Conservation (phyloP, 2,113 vertebrate genomes). For the Rhabdomys dilectus region DNA sequence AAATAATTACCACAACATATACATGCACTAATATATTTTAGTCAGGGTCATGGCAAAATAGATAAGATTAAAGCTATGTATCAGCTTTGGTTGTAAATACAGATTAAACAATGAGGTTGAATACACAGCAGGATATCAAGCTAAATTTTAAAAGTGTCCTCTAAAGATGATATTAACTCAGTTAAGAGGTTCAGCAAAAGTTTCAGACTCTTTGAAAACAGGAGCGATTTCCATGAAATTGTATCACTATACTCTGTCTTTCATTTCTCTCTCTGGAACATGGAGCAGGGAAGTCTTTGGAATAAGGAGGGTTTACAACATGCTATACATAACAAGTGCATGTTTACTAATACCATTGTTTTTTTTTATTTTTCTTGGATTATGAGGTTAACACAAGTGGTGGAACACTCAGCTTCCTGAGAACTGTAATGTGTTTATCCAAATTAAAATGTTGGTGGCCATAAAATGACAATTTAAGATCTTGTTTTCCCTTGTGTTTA, state of each 20-base stretch:
- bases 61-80: neutral
- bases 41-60: neutral
- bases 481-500: neutral
- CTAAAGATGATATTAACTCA: neutral
- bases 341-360: neutral
- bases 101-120: neutral
- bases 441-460: neutral
- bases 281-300: neutral
- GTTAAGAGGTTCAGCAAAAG: neutral
- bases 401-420: neutral
- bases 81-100: neutral
- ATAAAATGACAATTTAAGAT: neutral
- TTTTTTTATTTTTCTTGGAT: neutral
- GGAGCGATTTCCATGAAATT: neutral
- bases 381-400: neutral
- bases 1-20: neutral
- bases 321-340: neutral
- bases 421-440: neutral
- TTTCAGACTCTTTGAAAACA: neutral
- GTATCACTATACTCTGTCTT: neutral
- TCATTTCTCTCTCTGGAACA: neutral
- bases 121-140: neutral
- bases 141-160: neutral
- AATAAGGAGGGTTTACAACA: neutral
- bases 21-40: neutral